Evolutionary conservation across 2,888 invertebrate species (phyloP).

Genomic region (Ptilodon capucinus): DNA sequence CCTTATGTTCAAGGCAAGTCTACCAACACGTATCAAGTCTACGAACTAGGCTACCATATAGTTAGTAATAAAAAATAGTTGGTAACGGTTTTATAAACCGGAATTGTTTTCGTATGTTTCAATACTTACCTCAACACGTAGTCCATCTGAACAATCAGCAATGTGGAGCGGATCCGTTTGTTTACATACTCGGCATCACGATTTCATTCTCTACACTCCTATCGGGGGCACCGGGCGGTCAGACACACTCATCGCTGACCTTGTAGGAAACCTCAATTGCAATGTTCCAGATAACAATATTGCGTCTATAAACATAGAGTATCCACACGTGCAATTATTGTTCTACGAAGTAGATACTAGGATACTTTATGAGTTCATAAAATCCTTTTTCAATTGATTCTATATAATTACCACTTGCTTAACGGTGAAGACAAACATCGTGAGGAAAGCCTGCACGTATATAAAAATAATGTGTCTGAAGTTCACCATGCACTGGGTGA

Average conservation of each 20-base stretch:
- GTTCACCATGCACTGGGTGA: too few relatives aligned
- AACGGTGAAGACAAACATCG: too few relatives aligned
- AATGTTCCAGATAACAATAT: slow-evolving; percentile 40
- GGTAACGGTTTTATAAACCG: not conserved
- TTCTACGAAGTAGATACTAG: not conserved
- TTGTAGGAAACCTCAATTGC: slow-evolving; percentile 42
- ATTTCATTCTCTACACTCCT: slow-evolving; percentile 6
- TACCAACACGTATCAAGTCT: too few relatives aligned
- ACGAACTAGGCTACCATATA: too few relatives aligned
- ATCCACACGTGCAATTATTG: not conserved
- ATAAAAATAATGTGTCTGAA: too few relatives aligned
- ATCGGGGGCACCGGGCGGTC: slow-evolving; percentile 15
- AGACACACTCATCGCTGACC: slow-evolving; percentile 38
- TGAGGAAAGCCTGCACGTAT: too few relatives aligned
- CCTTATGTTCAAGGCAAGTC: too few relatives aligned
- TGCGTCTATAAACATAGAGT: slow-evolving; percentile 38
- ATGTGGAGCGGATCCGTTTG: slow-evolving; percentile 13
- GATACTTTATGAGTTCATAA: too few relatives aligned
- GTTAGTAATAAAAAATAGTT: too few relatives aligned
- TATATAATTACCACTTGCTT: too few relatives aligned
- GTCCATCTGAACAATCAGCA: slow-evolving; percentile 2
- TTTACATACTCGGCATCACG: slow-evolving; percentile 12
- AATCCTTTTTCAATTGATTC: too few relatives aligned
- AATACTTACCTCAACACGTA: not conserved
- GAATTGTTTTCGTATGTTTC: not conserved